Evolutionary conservation across 2,797 vertebrate genomes (phyloP), one percentile per base, ranked within the genome.

Genomic region (Clarias laeviceps): DNA sequence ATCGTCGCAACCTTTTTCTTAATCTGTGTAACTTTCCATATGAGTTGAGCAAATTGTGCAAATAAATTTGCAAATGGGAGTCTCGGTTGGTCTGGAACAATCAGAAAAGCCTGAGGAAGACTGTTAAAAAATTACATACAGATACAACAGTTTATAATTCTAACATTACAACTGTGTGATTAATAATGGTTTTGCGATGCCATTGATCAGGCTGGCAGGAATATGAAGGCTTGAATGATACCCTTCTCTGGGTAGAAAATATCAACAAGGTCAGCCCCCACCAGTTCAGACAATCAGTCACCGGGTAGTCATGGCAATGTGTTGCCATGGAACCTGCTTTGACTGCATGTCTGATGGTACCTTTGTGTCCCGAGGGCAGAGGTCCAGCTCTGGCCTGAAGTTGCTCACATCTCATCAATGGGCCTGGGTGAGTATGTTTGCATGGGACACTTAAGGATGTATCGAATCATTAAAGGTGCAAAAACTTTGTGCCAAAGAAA

Each of bases 391-490:
- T 79, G 76, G 73, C 77, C 84, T 69, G 45, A 84, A 80, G 82
- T 88, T 83, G 76, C 82, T 85, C 76, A 83, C 76, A 80, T 90
- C 87, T 89, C 92, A 89, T 90, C 88, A 84, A 74, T 85, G 78
- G 88, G 37, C 29, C 64, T 80, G 87, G 65, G 86, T 84, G 80
- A 77, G 86, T 64, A 80, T 18, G 37, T 78, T 72, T 84, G 84
- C 64, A 80, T 87, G 65, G 78, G 74, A 40, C 24, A 82, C 32
- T 61, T 82, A 57, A 40, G 66, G 65, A 80, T 68, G 66, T 69
- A 29, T 45, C 77, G 66, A 64, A 69, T 80, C 77, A 72, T 62
- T 85, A 80, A n/a, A 76, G n/a, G 81, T 82, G 62, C 82, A 83
- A 76, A 50, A 74, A 80, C n/a, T 79, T 61, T 62, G n/a, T 79